Percentiles rank a stretch among this genome's conserved stretches.
These are phyloP conservation scores for Chymomyza procnemis DNA, from an alignment of 2,888 invertebrate genomes.

Conservation along the genomic window DNA sequence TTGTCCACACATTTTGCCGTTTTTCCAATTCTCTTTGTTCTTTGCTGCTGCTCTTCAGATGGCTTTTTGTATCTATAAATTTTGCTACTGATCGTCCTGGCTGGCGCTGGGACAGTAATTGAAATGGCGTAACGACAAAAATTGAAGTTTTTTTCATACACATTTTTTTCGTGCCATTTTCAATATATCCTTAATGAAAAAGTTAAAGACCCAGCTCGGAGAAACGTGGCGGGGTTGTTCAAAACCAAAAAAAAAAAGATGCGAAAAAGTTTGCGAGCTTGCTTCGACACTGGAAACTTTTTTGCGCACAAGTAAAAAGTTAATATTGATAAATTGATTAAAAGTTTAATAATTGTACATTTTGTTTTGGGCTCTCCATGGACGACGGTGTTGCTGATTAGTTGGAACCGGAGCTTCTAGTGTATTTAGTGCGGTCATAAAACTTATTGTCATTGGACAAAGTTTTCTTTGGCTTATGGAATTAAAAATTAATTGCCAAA, in stretches of 20 bases:
- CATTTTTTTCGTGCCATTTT: conserved; percentile 7
- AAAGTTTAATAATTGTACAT: conserved; percentile 68
- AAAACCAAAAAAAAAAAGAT: background rate
- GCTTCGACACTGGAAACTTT: background rate
- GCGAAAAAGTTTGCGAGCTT: background rate
- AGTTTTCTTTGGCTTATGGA: conserved; percentile 39
- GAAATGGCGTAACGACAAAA: conserved; percentile 74
- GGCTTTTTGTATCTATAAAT: conserved; percentile 65
- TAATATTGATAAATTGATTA: conserved; percentile 74
- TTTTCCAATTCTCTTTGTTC: conserved; percentile 67
- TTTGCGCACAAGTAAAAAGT: conserved; percentile 52
- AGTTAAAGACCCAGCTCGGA: conserved; percentile 53
- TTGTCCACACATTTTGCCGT: conserved; percentile 35
- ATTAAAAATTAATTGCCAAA: conserved; percentile 54
- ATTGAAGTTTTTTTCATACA: conserved; percentile 42
- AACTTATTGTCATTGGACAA: conserved; percentile 44
- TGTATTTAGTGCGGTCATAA: conserved; percentile 8
- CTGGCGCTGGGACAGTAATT: conserved; percentile 69
- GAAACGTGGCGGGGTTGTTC: background rate
- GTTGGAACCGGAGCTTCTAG: conserved; percentile 18
- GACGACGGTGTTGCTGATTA: conserved; percentile 37
- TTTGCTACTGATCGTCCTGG: conserved; percentile 61
- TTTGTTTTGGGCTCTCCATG: conserved; percentile 4
- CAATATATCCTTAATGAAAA: conserved; percentile 50
- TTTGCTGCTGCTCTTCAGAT: conserved; percentile 20